Conservation (phyloP, 2,113 vertebrate species). For the Syngnathus typhle region DNA sequence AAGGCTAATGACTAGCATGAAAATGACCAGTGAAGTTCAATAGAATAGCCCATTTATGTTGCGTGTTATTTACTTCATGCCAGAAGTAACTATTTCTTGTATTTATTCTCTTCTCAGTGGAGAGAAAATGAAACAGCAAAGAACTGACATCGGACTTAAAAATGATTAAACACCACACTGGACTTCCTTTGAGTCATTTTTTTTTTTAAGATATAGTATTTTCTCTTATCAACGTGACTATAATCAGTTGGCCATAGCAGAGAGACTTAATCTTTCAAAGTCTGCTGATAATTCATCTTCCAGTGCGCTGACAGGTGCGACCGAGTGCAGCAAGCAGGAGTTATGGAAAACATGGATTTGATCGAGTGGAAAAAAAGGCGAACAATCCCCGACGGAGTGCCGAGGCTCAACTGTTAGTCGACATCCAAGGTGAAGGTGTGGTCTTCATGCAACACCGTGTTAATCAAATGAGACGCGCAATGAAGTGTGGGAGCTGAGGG, state of each 20-base stretch:
- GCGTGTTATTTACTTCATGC: not conserved
- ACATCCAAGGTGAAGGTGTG: constrained; percentile 31
- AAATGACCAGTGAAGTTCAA: not conserved
- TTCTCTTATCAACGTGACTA: constrained; percentile 24
- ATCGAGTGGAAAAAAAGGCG: constrained; percentile 13
- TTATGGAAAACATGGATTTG: constrained; percentile 43
- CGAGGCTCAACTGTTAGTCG: constrained; percentile 25
- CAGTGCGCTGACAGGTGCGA: constrained; percentile 23
- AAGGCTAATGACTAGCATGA: not conserved
- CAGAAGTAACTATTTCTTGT: not conserved
- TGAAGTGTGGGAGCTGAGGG: constrained; percentile 24
- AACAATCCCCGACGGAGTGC: constrained; percentile 26
- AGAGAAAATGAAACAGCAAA: constrained; percentile 22
- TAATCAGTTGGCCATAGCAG: constrained; percentile 24
- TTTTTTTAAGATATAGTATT: not conserved
- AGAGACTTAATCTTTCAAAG: constrained; percentile 41
- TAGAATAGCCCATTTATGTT: not conserved
- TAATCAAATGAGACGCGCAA: constrained; percentile 30
- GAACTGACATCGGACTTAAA: constrained; percentile 21
- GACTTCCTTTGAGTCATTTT: constrained; percentile 22
- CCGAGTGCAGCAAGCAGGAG: constrained; percentile 11
- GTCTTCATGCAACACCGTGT: constrained; percentile 20
- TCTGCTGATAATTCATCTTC: constrained; percentile 37
- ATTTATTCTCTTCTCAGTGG: constrained; percentile 35
- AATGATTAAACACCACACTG: constrained; percentile 8